These are phyloP conservation scores for Pomacea canaliculata DNA, from an alignment of 2,888 invertebrate species.

Conservation along the genomic window DNA sequence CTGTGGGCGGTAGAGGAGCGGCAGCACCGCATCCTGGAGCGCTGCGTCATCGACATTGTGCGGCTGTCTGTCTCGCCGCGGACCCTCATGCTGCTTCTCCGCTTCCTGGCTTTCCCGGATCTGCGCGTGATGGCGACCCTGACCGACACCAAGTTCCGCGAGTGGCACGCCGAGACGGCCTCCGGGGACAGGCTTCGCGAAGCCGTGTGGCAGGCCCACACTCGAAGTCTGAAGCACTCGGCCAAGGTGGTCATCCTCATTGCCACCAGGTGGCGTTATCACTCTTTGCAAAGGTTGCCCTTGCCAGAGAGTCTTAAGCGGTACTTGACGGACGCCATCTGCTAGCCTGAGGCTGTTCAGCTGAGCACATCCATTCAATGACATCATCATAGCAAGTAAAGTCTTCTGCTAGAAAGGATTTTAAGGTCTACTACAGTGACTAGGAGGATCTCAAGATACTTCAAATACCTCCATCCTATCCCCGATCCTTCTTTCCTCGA, in stretches of 20 bases:
- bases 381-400: no score
- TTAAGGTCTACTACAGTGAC: no score
- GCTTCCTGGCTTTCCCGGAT: constrained; percentile 15
- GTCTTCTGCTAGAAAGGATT: no score
- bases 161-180: background rate
- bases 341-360: background rate
- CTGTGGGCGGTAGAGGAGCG: constrained; percentile 14
- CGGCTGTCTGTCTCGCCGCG: constrained; percentile 11
- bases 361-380: no score
- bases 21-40: constrained; percentile 12
- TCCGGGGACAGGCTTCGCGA: background rate
- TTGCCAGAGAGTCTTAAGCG: constrained; percentile 23
- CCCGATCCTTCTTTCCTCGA: no score
- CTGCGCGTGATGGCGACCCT: constrained; percentile 7
- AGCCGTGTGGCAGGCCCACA: constrained; percentile 12
- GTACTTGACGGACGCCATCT: constrained; percentile 6
- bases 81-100: background rate
- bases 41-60: constrained; percentile 5
- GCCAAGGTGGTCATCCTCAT: constrained; percentile 8
- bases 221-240: constrained; percentile 7
- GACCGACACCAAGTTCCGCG: constrained; percentile 11
- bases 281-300: background rate
- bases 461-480: no score
- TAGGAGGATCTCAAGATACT: no score
- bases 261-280: background rate